Evolutionary conservation across 2,797 vertebrate genomes (phyloP), one percentile per base, ranked within the genome.

Genomic region (Epinephelus awoara): DNA sequence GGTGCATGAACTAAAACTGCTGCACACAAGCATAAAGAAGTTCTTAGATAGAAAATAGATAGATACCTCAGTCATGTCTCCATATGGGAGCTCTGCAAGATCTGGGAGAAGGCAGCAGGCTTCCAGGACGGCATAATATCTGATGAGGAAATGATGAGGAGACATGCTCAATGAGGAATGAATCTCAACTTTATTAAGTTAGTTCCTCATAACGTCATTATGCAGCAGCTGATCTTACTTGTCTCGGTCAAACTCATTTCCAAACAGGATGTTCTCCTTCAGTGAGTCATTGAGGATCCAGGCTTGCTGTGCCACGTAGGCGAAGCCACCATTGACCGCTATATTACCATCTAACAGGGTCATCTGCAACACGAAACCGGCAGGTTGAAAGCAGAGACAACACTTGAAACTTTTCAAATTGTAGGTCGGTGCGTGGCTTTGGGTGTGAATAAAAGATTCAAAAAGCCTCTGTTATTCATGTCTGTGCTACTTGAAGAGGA

Each of bases 201-300:
- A 47, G 14, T 42, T 56, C 13, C 29, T 71, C 12, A 21, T 17
- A 59, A 65, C 25, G 68, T 29, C 3, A 50, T 58, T 50, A 63
- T 10, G 12, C 2, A 55, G 52, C 13, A 44, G 1, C 12, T 46
- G 13, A 62, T 65, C 94, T 92, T 92, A 96, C 96, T 88, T 96
- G 64, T 95, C 86, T 82, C 89, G 79, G 2, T 94, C 77, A 52
- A 91, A 96, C 54, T 92, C 88, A 2, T 93, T 94, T 79, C 96
- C 96, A 89, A 97, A 97, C 79, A 96, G 85, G 70, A 97, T 96
- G 88, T 97, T 97, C 73, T 96, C 96, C 80, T 85, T 94, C 64
- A 97, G 84, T n/a, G 96, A 95, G 78, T 96, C 90, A 81, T 97
- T 96, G 67, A 96, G 93, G 85, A 97, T 96, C 96, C 96, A 97